Evolutionary conservation across 1,140 invertebrate species (phyloP).

Genomic region (Hestina assimilis): DNA sequence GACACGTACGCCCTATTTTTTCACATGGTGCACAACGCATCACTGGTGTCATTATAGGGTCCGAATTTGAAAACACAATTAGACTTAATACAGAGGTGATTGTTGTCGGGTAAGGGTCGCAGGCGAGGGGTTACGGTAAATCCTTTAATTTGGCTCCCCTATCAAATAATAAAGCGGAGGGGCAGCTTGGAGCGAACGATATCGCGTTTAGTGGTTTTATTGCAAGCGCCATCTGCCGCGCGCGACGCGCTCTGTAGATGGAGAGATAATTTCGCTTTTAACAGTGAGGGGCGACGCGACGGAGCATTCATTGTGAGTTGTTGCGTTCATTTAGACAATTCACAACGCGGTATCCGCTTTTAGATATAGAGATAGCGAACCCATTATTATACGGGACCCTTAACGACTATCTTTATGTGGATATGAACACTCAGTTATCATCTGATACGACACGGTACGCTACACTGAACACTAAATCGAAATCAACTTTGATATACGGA

Average conservation of each 20-base stretch:
- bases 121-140: constrained; percentile 70
- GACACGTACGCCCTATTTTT: constrained; percentile 64
- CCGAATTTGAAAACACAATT: constrained; percentile 77
- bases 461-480: constrained; percentile 4
- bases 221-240: constrained; percentile 75
- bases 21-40: constrained; percentile 57
- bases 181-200: constrained; percentile 63
- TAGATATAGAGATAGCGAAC: constrained; percentile 59
- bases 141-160: constrained; percentile 78
- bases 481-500: background rate
- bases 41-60: constrained; percentile 62
- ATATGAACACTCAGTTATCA: constrained; percentile 45
- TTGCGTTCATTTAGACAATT: constrained; percentile 70
- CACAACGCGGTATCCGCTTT: constrained; percentile 56
- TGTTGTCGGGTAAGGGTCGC: constrained; percentile 68
- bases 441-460: constrained; percentile 29
- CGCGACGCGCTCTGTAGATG: constrained; percentile 43
- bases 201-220: constrained; percentile 78
- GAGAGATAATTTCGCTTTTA: constrained; percentile 75
- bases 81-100: constrained; percentile 78
- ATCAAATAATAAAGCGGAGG: constrained; percentile 75
- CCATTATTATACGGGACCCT: constrained; percentile 62
- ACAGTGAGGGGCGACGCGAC: constrained; percentile 52
- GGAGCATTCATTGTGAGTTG: constrained; percentile 58
- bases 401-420: constrained; percentile 50